A percentile compares a stretch with the other conserved stretches of the same genome.
phyloP scores from a whole-genome alignment of 1,140 invertebrate genomes.

The Nasonia vitripennis region DNA sequence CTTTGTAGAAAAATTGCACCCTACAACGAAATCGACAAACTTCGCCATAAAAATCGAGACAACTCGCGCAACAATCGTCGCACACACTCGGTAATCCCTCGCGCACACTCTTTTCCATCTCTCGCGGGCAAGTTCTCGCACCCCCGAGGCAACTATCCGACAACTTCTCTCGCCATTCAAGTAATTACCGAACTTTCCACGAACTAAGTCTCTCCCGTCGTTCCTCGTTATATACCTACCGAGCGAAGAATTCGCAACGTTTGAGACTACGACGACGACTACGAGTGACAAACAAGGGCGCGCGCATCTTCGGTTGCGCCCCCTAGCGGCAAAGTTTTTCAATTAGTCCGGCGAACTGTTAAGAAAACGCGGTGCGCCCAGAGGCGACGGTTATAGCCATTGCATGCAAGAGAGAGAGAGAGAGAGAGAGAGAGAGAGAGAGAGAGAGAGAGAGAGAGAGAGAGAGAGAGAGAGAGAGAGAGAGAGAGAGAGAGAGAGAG shows the following conservation, averaged over 20 bases:
- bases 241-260: conserved; percentile 36
- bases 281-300: conserved; percentile 43
- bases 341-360: conserved; percentile 56
- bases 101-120: background rate
- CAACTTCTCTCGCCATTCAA: conserved; percentile 9
- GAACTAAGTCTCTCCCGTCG: background rate
- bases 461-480: too few relatives aligned
- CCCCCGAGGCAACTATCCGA: background rate
- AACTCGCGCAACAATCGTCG: background rate
- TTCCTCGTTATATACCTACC: conserved; percentile 30
- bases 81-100: background rate
- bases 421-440: background rate
- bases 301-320: background rate
- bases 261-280: conserved; percentile 1
- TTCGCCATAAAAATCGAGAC: too few relatives aligned
- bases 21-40: too few relatives aligned
- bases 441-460: background rate
- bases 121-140: background rate
- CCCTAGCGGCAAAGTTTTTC: conserved; percentile 61
- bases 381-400: background rate
- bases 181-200: conserved; percentile 47
- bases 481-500: background rate
- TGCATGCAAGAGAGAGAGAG: background rate
- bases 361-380: background rate
- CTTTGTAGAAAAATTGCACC: too few relatives aligned